A percentile compares a stretch with the other conserved stretches of the same genome.
Conservation (phyloP, 2,797 vertebrate species). For the Silurus aristotelis region DNA sequence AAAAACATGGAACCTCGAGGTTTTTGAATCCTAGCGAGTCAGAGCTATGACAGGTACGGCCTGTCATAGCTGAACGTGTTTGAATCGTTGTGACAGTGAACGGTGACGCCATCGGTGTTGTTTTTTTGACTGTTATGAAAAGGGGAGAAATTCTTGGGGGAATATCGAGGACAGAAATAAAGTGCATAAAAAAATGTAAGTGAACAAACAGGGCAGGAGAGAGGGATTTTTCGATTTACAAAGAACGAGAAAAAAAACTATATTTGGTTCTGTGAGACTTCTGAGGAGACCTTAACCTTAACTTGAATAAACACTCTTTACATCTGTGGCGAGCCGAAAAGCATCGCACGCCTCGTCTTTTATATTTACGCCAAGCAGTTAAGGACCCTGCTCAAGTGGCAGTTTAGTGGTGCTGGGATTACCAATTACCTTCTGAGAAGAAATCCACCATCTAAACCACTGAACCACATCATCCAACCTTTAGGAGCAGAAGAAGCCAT, state of each 20-base stretch:
- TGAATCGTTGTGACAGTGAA: background rate
- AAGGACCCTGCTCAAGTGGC: too few species aligned
- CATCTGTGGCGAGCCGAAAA: too few species aligned
- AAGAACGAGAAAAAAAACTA: background rate
- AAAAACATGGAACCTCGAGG: background rate
- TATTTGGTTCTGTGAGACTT: background rate
- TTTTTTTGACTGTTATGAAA: background rate
- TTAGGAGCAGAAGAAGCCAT: background rate
- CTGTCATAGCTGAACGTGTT: slow-evolving; percentile 5
- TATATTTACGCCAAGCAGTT: too few species aligned
- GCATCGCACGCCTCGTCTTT: too few species aligned
- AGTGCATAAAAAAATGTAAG: background rate
- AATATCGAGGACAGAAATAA: background rate
- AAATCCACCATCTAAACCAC: too few species aligned
- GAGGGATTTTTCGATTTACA: background rate
- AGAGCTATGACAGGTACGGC: background rate
- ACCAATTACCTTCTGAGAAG: too few species aligned
- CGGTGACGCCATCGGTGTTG: background rate
- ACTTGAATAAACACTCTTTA: too few species aligned
- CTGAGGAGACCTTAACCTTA: too few species aligned
- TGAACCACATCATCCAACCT: too few species aligned
- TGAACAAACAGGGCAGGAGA: background rate
- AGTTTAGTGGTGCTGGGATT: too few species aligned
- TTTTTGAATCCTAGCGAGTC: background rate
- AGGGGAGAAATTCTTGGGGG: background rate